Percentiles rank a stretch among this genome's conserved stretches.
Conservation (phyloP, 1,140 invertebrate genomes). For the Drosophila lowei region DNA sequence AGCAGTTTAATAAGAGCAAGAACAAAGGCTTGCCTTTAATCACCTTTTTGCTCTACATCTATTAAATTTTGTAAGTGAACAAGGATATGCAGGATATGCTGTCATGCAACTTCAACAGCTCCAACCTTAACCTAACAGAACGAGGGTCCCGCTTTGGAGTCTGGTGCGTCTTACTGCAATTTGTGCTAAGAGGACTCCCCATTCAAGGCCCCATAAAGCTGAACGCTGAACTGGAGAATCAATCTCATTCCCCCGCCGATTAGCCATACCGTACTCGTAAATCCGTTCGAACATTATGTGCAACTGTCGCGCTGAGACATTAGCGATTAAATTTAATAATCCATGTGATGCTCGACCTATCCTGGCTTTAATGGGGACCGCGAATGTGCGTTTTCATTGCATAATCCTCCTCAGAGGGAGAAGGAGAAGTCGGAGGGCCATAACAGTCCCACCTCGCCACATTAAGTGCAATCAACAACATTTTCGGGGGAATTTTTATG, state of each 20-base stretch:
- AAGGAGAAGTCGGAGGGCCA: constrained; percentile 17
- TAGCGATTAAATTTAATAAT: constrained; percentile 67
- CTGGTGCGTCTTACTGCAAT: too few species aligned
- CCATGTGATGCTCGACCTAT: constrained; percentile 65
- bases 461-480: constrained; percentile 37
- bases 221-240: too few species aligned
- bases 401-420: not conserved
- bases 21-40: too few species aligned
- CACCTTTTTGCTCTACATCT: too few species aligned
- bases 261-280: constrained; percentile 11
- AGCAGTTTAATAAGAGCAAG: too few species aligned
- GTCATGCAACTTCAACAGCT: too few species aligned
- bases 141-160: too few species aligned
- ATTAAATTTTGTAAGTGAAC: too few species aligned
- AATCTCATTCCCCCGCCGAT: not conserved
- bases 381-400: constrained; percentile 56
- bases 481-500: constrained; percentile 42
- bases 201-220: not conserved
- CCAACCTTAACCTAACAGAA: too few species aligned
- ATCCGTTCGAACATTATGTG: constrained; percentile 12
- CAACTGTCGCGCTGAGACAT: constrained; percentile 28
- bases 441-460: constrained; percentile 63
- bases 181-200: too few species aligned
- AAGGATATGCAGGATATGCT: too few species aligned
- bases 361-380: constrained; percentile 48